Conservation (phyloP, 2,113 vertebrate genomes). For the Mirounga angustirostris region DNA sequence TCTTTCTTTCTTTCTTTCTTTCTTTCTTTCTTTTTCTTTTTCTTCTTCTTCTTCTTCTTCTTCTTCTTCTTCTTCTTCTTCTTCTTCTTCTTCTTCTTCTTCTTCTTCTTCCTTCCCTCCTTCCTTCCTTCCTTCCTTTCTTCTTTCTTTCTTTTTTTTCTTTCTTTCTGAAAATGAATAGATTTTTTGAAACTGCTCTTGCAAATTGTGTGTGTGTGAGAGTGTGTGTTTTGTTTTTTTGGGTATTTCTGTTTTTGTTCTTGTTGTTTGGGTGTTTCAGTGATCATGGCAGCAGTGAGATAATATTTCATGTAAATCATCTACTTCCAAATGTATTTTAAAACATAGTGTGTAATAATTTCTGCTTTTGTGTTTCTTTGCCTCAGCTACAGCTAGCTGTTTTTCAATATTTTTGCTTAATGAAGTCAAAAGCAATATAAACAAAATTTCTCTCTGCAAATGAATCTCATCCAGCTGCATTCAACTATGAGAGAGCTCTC, state of each 20-base stretch:
- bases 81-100: too few species aligned
- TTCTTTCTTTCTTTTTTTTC: neutral
- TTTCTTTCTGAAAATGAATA: neutral
- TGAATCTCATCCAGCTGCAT: constrained; percentile 51
- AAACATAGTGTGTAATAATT: neutral
- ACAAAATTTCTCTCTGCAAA: constrained; percentile 53
- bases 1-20: neutral
- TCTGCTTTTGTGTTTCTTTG: constrained; percentile 42
- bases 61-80: too few species aligned
- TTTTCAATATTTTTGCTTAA: constrained; percentile 63
- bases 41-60: too few species aligned
- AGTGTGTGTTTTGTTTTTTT: neutral
- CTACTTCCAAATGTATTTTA: constrained; percentile 20
- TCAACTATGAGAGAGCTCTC: constrained; percentile 46
- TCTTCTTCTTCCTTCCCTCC: too few species aligned
- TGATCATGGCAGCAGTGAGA: neutral
- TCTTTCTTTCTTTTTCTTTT: neutral
- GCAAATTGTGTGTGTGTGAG: neutral
- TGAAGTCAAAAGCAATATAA: constrained; percentile 66
- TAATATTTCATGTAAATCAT: constrained; percentile 5
- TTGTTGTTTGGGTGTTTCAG: neutral
- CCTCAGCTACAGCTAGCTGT: neutral
- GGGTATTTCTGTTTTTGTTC: neutral
- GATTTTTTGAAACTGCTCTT: neutral
- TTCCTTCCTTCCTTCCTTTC: neutral